phyloP scores from a whole-genome alignment of 2,113 vertebrate genomes.

The Gobius niger region DNA sequence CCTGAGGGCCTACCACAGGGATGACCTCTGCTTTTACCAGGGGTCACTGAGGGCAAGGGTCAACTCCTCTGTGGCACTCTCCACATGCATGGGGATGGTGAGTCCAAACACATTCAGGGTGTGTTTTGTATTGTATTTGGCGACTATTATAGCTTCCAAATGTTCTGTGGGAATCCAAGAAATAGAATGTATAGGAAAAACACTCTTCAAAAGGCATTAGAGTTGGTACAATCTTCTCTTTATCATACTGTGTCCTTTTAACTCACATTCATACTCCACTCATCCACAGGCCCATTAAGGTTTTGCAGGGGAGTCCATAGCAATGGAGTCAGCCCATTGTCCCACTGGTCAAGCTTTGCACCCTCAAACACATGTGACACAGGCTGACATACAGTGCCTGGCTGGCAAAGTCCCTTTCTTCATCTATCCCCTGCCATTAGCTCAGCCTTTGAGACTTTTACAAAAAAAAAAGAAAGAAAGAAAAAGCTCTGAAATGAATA shows the following conservation, averaged over 20 bases:
- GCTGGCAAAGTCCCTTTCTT: conserved; percentile 8
- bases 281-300: conserved; percentile 17
- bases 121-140: conserved; percentile 26
- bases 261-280: conserved; percentile 13
- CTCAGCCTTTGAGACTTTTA: background rate
- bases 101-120: conserved; percentile 65
- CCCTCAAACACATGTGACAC: conserved; percentile 10
- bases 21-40: conserved; percentile 88
- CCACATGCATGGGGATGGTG: conserved; percentile 88
- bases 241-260: conserved; percentile 1
- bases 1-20: conserved; percentile 67
- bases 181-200: background rate
- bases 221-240: background rate
- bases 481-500: background rate
- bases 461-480: too few relatives aligned
- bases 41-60: conserved; percentile 79
- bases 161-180: background rate
- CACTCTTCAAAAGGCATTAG: background rate
- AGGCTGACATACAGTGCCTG: conserved; percentile 29
- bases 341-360: conserved; percentile 16
- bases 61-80: conserved; percentile 86
- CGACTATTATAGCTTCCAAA: background rate
- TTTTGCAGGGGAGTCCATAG: conserved; percentile 24
- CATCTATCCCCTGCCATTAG: conserved; percentile 19
- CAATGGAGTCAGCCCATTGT: conserved; percentile 21